A percentile compares a stretch with the other conserved stretches of the same genome.
Evolutionary conservation across 2,113 vertebrate genomes (phyloP).

Genomic region (Tapirus terrestris): DNA sequence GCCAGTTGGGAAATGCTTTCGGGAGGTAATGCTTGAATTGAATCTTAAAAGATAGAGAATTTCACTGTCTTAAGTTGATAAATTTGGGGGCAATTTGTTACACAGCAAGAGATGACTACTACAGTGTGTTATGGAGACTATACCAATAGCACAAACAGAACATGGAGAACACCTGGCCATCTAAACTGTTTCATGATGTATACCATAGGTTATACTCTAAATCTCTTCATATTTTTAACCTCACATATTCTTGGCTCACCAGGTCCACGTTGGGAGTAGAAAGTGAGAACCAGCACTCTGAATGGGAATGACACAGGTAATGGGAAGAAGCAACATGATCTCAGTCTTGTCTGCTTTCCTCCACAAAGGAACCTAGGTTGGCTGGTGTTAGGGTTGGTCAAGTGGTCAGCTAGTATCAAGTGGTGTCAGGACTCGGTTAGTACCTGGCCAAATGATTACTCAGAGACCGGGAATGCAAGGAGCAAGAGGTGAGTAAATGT

Average conservation of each 20-base stretch:
- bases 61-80: not conserved
- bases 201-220: not conserved
- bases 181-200: not conserved
- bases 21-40: not conserved
- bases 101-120: not conserved
- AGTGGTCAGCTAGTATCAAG: not conserved
- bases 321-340: not conserved
- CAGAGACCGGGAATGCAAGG: not conserved
- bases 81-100: not conserved
- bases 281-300: not conserved
- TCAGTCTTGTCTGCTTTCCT: not conserved
- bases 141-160: not conserved
- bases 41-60: not conserved
- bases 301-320: not conserved
- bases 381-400: not conserved
- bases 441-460: not conserved
- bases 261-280: not conserved
- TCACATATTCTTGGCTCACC: not conserved
- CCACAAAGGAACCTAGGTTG: not conserved
- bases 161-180: not conserved
- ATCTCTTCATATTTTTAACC: not conserved
- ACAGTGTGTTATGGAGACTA: not conserved
- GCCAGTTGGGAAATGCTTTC: not conserved
- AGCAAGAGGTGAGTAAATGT: not conserved
- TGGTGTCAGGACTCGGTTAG: not conserved